Base-by-base conservation (phyloP, 1,140 invertebrate genomes). In the Arion vulgaris region DNA sequence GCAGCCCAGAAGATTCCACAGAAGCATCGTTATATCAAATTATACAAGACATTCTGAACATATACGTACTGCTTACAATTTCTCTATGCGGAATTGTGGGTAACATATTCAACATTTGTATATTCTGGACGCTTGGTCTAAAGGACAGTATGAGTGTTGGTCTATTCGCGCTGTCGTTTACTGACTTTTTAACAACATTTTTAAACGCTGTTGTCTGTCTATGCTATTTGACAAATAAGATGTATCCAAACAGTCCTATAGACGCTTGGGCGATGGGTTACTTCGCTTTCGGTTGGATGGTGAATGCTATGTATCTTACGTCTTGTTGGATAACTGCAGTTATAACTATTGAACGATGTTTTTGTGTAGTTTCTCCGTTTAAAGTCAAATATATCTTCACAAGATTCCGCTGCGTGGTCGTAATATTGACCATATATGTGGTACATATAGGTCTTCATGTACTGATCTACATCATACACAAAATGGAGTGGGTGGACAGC, bases 291-390 rank as follows among this genome's bases (percentile, higher is more conserved):
- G n/a, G 71, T 1, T 72, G 71, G 71, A 38, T 38, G 9, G 17
- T 26, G 71, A 41, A 72, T 45, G 7, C 26, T 72, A 26, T 32
- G 38, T 72, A 41, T n/a, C 34, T 72, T 1, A 39, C 28, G 1
- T 72, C 34, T 1, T 72, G 71, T 26, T 72, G 71, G 71, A 72
- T 72, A 11, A 72, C 36, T 26, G 39, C 36, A 7, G 17, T 39
- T 9, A 72, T 72, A 26, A 39, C 71, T 45, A 19, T 45, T 26
- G 71, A 72, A 39, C 4, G 71, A 45, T 72, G 36, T 72, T 39
- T 72, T n/a, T 72, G 71, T 41, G 71, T 72, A 15, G 71, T 72
- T 26, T 72, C n/a, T 41, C 34, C 71, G 1, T 72, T 72, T 5
- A 72, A 39, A 23, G 71, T 72, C 23, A 72, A 72, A 19, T 38